A percentile compares a stretch with the other conserved stretches of the same genome.
Conservation (phyloP, 2,888 invertebrate genomes). For the Poecilobothrus nobilitatus region DNA sequence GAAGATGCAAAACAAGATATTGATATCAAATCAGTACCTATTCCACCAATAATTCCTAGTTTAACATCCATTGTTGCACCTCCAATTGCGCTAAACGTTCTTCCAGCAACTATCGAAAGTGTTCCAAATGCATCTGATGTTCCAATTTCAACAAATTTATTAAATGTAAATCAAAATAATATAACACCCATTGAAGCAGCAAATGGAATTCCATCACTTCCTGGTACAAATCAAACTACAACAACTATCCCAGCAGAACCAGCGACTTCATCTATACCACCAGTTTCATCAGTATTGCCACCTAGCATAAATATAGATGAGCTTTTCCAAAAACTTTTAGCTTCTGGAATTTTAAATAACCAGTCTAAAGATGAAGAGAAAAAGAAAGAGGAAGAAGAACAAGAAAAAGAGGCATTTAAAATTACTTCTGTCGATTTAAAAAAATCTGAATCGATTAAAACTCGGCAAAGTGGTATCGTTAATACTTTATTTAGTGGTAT, state of each 20-base stretch:
- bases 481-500: conserved; percentile 73
- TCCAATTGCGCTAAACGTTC: conserved; percentile 30
- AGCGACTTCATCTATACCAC: conserved; percentile 56
- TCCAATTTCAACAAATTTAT: not conserved
- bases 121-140: conserved; percentile 23
- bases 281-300: conserved; percentile 25
- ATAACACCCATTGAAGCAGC: not conserved
- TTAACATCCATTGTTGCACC: conserved; percentile 28
- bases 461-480: conserved; percentile 64
- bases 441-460: conserved; percentile 64
- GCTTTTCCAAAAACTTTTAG: conserved; percentile 75
- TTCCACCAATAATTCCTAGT: conserved; percentile 29
- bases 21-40: conserved; percentile 14
- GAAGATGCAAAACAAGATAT: conserved; percentile 18
- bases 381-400: conserved; percentile 15
- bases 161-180: not conserved
- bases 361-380: conserved; percentile 13
- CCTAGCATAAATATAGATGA: conserved; percentile 59
- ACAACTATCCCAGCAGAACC: not conserved
- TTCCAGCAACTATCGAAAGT: conserved; percentile 32
- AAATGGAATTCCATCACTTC: no score
- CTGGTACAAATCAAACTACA: not conserved
- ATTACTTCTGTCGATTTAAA: conserved; percentile 59
- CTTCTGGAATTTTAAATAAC: conserved; percentile 35
- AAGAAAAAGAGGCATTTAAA: conserved; percentile 38